Conservation (phyloP, 2,113 vertebrate genomes). For the Spilogale gracilis region DNA sequence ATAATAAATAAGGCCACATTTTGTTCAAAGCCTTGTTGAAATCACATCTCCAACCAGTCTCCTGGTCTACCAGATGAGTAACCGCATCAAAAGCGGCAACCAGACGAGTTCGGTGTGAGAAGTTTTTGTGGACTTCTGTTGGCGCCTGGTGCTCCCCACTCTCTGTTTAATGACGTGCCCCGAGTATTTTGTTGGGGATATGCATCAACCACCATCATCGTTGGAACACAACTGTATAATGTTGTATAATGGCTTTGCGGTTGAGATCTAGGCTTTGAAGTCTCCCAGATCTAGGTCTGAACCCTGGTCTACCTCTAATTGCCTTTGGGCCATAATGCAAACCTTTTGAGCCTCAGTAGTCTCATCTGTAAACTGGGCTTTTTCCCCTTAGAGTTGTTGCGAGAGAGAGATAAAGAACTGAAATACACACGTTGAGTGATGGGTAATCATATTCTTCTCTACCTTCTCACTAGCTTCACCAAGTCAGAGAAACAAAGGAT, state of each 20-base stretch:
- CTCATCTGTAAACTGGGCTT: background rate
- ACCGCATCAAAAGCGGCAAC: conserved; percentile 57
- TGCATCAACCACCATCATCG: background rate
- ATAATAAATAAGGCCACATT: background rate
- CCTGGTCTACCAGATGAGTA: background rate
- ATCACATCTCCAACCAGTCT: background rate
- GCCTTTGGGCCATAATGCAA: conserved; percentile 26
- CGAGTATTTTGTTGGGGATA: background rate
- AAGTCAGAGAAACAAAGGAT: background rate
- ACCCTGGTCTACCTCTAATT: background rate
- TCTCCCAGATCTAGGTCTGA: background rate
- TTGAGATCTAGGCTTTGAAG: conserved; percentile 59
- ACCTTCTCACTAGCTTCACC: background rate
- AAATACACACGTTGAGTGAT: background rate
- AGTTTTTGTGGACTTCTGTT: background rate
- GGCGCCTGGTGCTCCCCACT: conserved; percentile 18
- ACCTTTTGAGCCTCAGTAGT: background rate
- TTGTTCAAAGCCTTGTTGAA: background rate
- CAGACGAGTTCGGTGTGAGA: background rate
- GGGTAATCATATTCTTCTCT: background rate
- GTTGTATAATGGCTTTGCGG: conserved; percentile 22
- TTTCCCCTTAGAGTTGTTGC: background rate
- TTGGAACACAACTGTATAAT: background rate
- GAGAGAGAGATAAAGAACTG: background rate
- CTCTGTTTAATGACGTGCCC: conserved; percentile 23